Percentiles rank a stretch among this genome's conserved stretches.
Conservation (phyloP, 2,888 invertebrate species). For the Pheosia tremula region DNA sequence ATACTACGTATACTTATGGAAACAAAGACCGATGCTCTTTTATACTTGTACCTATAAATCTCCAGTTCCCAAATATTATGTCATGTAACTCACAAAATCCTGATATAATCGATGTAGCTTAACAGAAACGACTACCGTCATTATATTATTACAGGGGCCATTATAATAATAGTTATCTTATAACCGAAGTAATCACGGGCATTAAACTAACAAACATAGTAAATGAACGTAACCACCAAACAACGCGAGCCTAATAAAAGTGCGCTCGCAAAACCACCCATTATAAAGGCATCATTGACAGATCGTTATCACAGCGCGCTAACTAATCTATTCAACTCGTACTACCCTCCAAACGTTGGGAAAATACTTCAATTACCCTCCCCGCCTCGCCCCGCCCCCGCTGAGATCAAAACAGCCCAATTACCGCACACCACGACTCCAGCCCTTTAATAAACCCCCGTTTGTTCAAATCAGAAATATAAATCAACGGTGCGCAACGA, state of each 20-base stretch:
- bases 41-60: too few species aligned
- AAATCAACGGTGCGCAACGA: slow-evolving; percentile 72
- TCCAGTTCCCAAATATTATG: too few species aligned
- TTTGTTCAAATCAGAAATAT: slow-evolving; percentile 73
- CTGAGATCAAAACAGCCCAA: slow-evolving; percentile 78
- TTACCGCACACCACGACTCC: slow-evolving; percentile 66
- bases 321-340: slow-evolving; percentile 76
- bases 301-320: slow-evolving; percentile 70
- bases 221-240: slow-evolving; percentile 33
- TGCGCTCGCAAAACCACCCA: slow-evolving; percentile 34
- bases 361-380: slow-evolving; percentile 77
- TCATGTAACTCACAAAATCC: too few species aligned
- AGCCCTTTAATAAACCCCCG: slow-evolving; percentile 75
- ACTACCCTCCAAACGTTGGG: slow-evolving; percentile 72
- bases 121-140: too few species aligned
- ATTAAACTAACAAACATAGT: slow-evolving; percentile 32
- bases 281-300: slow-evolving; percentile 55
- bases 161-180: too few species aligned
- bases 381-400: slow-evolving; percentile 37
- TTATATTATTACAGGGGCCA: too few species aligned
- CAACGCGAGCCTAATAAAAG: slow-evolving; percentile 28
- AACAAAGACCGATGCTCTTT: too few species aligned
- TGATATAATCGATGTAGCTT: too few species aligned
- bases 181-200: slow-evolving; percentile 20
- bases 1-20: too few species aligned